Evolutionary conservation across 2,797 vertebrate genomes (phyloP).

Genomic region (Alcedo atthis): DNA sequence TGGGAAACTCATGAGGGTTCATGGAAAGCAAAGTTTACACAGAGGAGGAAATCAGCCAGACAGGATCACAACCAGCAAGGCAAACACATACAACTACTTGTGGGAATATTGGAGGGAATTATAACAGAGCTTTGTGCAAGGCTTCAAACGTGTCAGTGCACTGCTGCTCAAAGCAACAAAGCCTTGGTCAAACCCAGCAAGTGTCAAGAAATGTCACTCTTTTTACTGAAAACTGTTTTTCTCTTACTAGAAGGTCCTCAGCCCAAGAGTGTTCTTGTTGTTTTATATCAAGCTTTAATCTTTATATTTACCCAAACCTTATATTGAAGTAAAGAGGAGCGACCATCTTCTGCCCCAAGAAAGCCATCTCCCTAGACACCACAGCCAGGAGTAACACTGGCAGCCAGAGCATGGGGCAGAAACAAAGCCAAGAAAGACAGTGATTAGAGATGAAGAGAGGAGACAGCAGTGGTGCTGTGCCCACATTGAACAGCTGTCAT

Average conservation of each 20-base stretch:
- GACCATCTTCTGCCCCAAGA: not conserved
- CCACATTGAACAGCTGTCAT: not conserved
- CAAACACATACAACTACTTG: not conserved
- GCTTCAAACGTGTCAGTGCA: not conserved
- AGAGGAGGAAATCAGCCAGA: slow-evolving; percentile 30
- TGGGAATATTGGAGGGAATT: not conserved
- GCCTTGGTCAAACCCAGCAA: not conserved
- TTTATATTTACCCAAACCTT: not conserved
- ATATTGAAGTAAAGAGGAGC: not conserved
- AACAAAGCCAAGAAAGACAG: not conserved
- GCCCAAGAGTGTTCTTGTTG: not conserved
- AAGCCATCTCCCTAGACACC: not conserved
- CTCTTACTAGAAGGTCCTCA: not conserved
- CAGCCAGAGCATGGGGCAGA: not conserved
- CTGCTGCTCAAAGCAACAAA: not conserved
- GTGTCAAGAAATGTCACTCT: not conserved
- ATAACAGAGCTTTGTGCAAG: not conserved
- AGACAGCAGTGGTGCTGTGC: not conserved
- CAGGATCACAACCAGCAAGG: not conserved
- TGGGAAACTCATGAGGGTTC: not conserved
- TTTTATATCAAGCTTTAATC: not conserved
- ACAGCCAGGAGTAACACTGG: not conserved
- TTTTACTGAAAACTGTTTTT: not conserved
- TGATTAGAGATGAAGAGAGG: not conserved
- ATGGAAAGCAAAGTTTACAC: slow-evolving; percentile 28